Evolutionary conservation across 2,113 vertebrate species (phyloP).

Genomic region (Monopterus albus): DNA sequence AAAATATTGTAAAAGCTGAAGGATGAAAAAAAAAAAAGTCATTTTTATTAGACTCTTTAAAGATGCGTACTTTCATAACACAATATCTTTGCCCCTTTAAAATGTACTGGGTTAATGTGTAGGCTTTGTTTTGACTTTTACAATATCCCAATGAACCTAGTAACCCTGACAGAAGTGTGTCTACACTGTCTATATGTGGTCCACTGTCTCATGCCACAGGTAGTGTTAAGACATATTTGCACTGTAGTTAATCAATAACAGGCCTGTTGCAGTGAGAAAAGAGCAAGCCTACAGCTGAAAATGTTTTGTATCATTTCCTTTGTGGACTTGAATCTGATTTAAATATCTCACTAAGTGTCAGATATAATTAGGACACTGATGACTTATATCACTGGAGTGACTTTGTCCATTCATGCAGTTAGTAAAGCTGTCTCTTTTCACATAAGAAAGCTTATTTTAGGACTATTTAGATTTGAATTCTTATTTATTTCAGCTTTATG

Average conservation of each 20-base stretch:
- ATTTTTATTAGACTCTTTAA: too few species aligned
- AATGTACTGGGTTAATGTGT: slow-evolving; percentile 12
- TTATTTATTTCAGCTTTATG: neutral
- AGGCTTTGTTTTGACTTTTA: slow-evolving; percentile 39
- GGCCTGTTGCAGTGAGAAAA: slow-evolving; percentile 46
- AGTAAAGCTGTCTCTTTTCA: neutral
- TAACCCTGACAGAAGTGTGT: slow-evolving; percentile 64
- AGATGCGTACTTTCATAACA: too few species aligned
- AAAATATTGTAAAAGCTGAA: too few species aligned
- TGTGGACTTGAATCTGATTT: slow-evolving; percentile 10
- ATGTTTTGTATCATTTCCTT: slow-evolving; percentile 31
- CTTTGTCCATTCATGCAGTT: neutral
- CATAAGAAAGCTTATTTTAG: neutral
- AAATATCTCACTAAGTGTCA: slow-evolving; percentile 29
- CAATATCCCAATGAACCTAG: slow-evolving; percentile 58
- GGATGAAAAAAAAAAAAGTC: neutral
- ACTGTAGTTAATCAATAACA: slow-evolving; percentile 82
- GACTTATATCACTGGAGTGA: slow-evolving; percentile 14
- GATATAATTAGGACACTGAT: slow-evolving; percentile 21
- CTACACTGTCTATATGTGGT: slow-evolving; percentile 24
- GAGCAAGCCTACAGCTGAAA: slow-evolving; percentile 54
- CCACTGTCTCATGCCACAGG: slow-evolving; percentile 64
- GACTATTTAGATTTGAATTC: neutral
- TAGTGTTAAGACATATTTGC: slow-evolving; percentile 75
- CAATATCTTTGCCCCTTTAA: too few species aligned